These are phyloP conservation scores for Arion vulgaris DNA, from an alignment of 1,140 invertebrate genomes.

Conservation along the genomic window DNA sequence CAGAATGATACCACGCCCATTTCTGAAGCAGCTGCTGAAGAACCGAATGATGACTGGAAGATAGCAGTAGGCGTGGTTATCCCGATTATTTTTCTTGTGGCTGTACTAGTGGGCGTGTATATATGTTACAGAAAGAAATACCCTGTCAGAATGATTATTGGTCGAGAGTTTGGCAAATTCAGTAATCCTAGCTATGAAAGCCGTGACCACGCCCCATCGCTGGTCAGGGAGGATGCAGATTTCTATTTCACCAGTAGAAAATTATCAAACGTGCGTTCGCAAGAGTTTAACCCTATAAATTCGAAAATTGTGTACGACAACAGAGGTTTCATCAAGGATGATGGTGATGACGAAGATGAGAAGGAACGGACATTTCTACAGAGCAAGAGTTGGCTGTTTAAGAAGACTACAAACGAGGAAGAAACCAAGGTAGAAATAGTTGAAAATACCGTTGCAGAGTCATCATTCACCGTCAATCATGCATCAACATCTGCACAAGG, in stretches of 20 bases:
- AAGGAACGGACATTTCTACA: constrained; percentile 39
- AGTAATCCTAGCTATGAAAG: constrained; percentile 69
- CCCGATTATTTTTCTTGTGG: constrained; percentile 42
- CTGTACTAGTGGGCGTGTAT: constrained; percentile 40
- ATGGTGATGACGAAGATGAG: constrained; percentile 39
- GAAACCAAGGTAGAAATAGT: not conserved
- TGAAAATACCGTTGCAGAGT: too few relatives aligned
- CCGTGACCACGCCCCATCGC: constrained; percentile 35
- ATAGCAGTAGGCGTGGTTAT: constrained; percentile 48
- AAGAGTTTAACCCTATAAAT: not conserved
- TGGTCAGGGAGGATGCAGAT: constrained; percentile 48
- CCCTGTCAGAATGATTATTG: constrained; percentile 69
- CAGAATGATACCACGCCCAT: not conserved
- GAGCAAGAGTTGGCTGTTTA: constrained; percentile 41
- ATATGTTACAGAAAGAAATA: constrained; percentile 66
- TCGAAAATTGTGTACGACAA: not conserved
- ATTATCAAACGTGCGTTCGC: not conserved
- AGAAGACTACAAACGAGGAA: constrained; percentile 4
- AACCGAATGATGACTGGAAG: constrained; percentile 23
- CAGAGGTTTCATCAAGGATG: constrained; percentile 24
- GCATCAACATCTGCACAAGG: not conserved
- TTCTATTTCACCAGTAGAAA: constrained; percentile 43
- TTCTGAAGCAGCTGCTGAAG: not conserved
- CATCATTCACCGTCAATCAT: not conserved
- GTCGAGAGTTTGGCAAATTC: constrained; percentile 70